Evolutionary conservation across 2,888 invertebrate genomes (phyloP).

Genomic region (Lithodes maja): DNA sequence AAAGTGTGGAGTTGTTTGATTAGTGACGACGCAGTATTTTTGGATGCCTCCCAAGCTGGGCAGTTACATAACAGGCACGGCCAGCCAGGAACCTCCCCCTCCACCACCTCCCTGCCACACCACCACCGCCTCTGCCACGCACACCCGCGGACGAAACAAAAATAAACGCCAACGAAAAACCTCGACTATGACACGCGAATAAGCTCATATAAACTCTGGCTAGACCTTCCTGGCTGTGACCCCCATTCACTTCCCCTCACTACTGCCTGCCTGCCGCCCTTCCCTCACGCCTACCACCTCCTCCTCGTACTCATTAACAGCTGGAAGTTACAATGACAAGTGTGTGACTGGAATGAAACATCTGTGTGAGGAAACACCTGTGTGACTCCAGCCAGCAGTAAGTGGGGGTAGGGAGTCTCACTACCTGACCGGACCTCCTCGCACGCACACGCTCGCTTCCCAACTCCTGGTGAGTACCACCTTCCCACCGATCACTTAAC

Average conservation of each 20-base stretch:
- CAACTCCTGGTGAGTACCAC: slow-evolving; percentile 40
- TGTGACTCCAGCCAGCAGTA: slow-evolving; percentile 34
- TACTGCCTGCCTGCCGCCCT: slow-evolving; percentile 35
- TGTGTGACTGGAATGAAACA: slow-evolving; percentile 48
- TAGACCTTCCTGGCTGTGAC: slow-evolving; percentile 43
- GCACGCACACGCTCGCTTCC: slow-evolving; percentile 43
- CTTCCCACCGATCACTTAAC: background rate
- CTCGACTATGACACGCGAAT: slow-evolving; percentile 44
- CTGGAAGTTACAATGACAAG: slow-evolving; percentile 44
- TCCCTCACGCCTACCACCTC: slow-evolving; percentile 15
- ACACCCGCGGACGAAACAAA: slow-evolving; percentile 44
- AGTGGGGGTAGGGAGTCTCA: slow-evolving; percentile 29
- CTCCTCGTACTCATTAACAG: slow-evolving; percentile 17
- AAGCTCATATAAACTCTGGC: slow-evolving; percentile 31
- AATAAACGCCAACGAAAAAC: slow-evolving; percentile 44
- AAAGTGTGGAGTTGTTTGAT: background rate
- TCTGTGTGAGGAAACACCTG: slow-evolving; percentile 44
- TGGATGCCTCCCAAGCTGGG: slow-evolving; percentile 38
- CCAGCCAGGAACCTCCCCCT: slow-evolving; percentile 32
- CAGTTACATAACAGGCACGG: slow-evolving; percentile 33
- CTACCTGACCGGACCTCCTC: slow-evolving; percentile 44
- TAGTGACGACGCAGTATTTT: slow-evolving; percentile 14
- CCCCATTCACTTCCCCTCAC: slow-evolving; percentile 29
- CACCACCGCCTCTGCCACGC: slow-evolving; percentile 15
- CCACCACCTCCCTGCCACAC: background rate